Base-by-base conservation (phyloP, 1,140 invertebrate species). In the Caenorhabditis remanei region DNA sequence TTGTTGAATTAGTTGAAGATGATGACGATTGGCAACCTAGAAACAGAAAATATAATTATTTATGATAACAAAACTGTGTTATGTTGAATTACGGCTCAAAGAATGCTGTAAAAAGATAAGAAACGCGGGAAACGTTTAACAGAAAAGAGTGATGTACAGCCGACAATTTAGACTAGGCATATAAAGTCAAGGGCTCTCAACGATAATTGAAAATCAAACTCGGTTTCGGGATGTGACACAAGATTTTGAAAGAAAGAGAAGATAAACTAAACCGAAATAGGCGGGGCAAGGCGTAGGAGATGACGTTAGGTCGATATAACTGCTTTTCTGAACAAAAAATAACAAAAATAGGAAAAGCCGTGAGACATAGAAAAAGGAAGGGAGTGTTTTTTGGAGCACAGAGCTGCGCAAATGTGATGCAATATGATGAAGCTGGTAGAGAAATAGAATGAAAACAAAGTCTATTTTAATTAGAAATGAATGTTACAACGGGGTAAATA, bases 401-500 rank as follows among this genome's bases (percentile, higher is more conserved):
- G 71, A 32, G 46, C 21, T 7, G 71, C 71, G 71, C 46, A 50
- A 79, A 50, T 19, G 13, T 79, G 71, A 79, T 79, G 71, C 71
- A 79, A 79, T 79, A 50, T 79, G 71, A 79, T 79, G 71, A 79
- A 79, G 71, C 71, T 79, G 43, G 71, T 50, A 79, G 46, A 19
- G 19, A 41, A 79, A 24, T 79, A 46, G 9, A 46, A 46, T 46
- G 46, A 19, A 9, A 46, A 8, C 21, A 40, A 19, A 7, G 61
- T 4, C 16, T 11, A 11, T 53, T 63, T 63, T 63, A 63, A 63
- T 63, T 63, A 63, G 61, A 32, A 58, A 58, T 7, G 19, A 40
- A 40, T 32, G 21, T 14, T 11, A 32, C 8, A 63, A 63, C 19
- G 8, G 14, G 21, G 13, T 40, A 11, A 24, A 63, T 9, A 24